Percentiles rank a stretch among this genome's conserved stretches.
These are phyloP conservation scores for Sciurus carolinensis DNA, from an alignment of 2,797 vertebrate genomes.

Conservation along the genomic window DNA sequence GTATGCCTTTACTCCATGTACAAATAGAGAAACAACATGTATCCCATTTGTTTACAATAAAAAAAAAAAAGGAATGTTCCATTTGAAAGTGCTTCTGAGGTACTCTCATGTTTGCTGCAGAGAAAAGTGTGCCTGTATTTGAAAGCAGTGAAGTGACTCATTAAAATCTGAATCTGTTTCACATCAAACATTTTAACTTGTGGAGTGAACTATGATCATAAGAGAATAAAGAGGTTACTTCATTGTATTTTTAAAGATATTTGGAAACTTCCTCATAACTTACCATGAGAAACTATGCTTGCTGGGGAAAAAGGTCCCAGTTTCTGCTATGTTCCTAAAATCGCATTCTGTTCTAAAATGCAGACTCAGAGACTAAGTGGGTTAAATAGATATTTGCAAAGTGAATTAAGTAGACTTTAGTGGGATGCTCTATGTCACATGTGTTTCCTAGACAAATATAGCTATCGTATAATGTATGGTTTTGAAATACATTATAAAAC, in stretches of 20 bases:
- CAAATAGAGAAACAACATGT: too few relatives aligned
- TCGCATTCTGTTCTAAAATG: slow-evolving; percentile 17
- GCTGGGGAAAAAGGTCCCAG: background rate
- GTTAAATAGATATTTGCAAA: background rate
- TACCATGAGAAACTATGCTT: background rate
- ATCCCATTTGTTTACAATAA: too few relatives aligned
- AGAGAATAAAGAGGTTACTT: background rate
- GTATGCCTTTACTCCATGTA: too few relatives aligned
- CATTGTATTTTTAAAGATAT: background rate
- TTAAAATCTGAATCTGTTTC: slow-evolving; percentile 15
- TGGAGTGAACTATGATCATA: background rate
- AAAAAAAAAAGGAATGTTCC: too few relatives aligned
- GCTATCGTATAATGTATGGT: background rate
- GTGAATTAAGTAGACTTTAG: background rate
- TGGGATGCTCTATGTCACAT: background rate
- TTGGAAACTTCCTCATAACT: slow-evolving; percentile 19
- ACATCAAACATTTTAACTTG: slow-evolving; percentile 34
- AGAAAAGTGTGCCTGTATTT: background rate
- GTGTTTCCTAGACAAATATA: background rate
- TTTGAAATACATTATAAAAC: background rate
- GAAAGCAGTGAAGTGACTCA: background rate
- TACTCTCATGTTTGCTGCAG: background rate
- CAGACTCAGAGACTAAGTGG: background rate
- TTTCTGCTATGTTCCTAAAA: slow-evolving; percentile 47
- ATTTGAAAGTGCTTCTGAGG: background rate